phyloP scores from a whole-genome alignment of 2,797 vertebrate species.

The Enteromius unitaeniatus region DNA sequence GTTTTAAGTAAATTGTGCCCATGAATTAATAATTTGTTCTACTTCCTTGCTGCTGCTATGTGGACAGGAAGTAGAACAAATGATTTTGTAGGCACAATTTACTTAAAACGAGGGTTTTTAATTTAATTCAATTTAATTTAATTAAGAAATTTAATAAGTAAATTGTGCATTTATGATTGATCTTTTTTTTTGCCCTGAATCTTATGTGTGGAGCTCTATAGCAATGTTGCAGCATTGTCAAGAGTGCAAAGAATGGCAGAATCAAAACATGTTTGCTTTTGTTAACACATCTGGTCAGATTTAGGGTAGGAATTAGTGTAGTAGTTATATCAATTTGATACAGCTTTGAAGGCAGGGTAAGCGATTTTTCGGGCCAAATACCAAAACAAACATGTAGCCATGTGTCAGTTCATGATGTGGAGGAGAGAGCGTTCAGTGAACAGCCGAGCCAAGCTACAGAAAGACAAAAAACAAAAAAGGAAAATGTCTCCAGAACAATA shows the following conservation, averaged over 20 bases:
- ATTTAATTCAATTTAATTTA: too few species aligned
- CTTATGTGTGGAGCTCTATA: not conserved
- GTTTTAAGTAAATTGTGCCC: not conserved
- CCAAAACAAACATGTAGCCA: too few species aligned
- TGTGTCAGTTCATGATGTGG: too few species aligned
- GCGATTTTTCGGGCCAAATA: too few species aligned
- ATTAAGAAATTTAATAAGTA: not conserved
- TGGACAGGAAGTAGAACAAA: not conserved
- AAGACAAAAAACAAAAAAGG: too few species aligned
- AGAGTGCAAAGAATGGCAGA: not conserved
- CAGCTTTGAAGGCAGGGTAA: not conserved
- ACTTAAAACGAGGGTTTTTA: not conserved
- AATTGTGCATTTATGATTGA: not conserved
- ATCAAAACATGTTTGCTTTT: not conserved
- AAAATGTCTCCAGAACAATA: too few species aligned
- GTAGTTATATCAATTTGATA: not conserved
- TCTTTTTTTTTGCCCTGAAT: not conserved
- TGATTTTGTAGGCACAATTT: not conserved
- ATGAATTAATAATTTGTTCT: not conserved
- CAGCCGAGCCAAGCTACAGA: too few species aligned
- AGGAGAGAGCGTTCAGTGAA: too few species aligned
- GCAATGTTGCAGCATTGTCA: not conserved
- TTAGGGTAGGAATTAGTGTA: not conserved
- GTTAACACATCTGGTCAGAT: not conserved
- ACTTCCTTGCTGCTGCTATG: not conserved